Conservation (phyloP, 2,888 invertebrate genomes). For the Lumbricus terrestris region DNA sequence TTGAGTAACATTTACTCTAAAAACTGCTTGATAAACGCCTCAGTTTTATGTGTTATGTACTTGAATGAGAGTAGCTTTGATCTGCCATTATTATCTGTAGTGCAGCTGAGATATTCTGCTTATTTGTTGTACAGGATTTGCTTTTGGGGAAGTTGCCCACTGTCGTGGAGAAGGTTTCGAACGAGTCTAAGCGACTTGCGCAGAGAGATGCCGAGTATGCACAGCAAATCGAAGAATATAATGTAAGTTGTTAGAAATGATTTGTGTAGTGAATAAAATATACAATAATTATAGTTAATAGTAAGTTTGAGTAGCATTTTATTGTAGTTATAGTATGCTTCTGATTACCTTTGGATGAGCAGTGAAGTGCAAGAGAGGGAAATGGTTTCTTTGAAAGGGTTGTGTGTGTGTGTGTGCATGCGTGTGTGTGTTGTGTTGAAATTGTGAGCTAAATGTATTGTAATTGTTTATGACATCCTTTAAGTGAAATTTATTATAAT, state of each 20-base stretch:
- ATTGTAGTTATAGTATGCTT: not conserved
- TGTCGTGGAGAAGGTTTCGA: not conserved
- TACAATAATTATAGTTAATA: not conserved
- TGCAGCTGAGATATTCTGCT: not conserved
- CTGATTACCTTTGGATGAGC: not conserved
- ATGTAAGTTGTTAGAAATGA: not conserved
- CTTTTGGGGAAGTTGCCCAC: not conserved
- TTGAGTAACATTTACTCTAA: no score
- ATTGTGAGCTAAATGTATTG: not conserved
- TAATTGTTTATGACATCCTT: not conserved
- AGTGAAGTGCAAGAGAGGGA: not conserved
- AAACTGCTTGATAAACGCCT: no score
- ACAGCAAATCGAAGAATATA: slow-evolving; percentile 7
- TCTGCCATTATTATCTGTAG: not conserved
- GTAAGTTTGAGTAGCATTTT: not conserved
- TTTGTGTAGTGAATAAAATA: not conserved
- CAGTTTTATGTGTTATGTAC: no score
- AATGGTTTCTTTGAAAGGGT: not conserved
- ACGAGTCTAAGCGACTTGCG: not conserved
- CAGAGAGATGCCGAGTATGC: not conserved
- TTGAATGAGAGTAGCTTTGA: no score
- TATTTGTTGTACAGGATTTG: not conserved
- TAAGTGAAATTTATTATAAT: not conserved
- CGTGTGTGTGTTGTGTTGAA: not conserved
- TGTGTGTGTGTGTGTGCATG: not conserved